Conservation (phyloP, 2,113 vertebrate species). For the Ascaphus truei region DNA sequence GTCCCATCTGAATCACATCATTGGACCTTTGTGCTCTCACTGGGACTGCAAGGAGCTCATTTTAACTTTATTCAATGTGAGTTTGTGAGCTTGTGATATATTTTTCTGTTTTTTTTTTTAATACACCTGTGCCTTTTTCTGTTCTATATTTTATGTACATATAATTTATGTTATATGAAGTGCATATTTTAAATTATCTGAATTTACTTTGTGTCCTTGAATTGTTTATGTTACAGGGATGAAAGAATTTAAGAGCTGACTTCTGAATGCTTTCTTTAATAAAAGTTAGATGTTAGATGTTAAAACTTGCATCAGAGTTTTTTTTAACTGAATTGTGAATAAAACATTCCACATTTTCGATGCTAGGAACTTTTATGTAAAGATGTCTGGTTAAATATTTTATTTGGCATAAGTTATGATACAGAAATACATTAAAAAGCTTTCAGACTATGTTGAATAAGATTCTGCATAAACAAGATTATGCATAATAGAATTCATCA, state of each 20-base stretch:
- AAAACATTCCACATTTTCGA: neutral
- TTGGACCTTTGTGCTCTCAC: no score
- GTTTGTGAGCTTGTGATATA: no score
- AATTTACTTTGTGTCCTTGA: neutral
- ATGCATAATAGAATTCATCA: neutral
- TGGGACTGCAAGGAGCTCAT: no score
- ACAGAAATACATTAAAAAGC: neutral
- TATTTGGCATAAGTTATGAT: neutral
- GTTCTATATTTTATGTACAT: no score
- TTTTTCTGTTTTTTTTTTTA: neutral
- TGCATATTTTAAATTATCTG: neutral
- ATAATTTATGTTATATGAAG: neutral
- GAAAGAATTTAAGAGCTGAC: neutral
- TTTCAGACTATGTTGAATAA: neutral
- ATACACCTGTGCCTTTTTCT: no score
- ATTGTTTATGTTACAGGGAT: neutral
- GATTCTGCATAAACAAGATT: neutral
- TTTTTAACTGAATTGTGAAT: neutral
- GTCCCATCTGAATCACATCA: no score
- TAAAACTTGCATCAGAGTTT: conserved; percentile 2
- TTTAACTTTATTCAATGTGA: no score
- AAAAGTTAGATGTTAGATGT: neutral
- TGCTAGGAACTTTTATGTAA: neutral
- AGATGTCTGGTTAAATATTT: neutral
- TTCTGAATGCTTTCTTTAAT: neutral